phyloP scores from a whole-genome alignment of 2,797 vertebrate genomes.

The Neosilurus mollespiculum region DNA sequence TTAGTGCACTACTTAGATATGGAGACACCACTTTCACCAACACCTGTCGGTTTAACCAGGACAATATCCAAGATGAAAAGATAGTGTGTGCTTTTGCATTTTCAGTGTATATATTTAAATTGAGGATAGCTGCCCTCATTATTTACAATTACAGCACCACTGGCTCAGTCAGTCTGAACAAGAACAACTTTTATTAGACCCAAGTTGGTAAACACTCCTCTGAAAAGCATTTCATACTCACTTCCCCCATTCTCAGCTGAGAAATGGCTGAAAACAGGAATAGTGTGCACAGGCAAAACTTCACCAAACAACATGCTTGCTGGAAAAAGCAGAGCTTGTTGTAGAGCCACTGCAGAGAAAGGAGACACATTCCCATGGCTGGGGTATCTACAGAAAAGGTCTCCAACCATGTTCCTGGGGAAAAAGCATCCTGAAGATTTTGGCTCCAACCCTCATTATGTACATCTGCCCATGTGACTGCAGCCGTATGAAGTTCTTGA shows the following conservation, averaged over 20 bases:
- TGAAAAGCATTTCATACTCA: background rate
- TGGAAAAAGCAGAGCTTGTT: too few relatives aligned
- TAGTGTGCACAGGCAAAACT: background rate
- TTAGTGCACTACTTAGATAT: background rate
- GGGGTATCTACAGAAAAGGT: too few relatives aligned
- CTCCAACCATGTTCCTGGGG: too few relatives aligned
- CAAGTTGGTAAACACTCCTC: background rate
- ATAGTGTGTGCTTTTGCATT: background rate
- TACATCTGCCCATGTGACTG: too few relatives aligned
- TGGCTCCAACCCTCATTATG: too few relatives aligned
- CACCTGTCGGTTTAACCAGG: too few relatives aligned
- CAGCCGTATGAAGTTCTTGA: too few relatives aligned
- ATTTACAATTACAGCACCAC: background rate
- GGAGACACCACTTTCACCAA: background rate
- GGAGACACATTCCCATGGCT: background rate
- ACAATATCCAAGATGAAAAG: background rate
- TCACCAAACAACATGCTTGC: background rate
- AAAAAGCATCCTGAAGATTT: too few relatives aligned
- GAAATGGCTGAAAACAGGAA: background rate
- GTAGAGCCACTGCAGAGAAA: background rate
- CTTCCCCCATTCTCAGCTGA: background rate
- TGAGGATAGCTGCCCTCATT: background rate
- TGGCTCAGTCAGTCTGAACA: background rate
- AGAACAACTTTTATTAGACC: background rate
- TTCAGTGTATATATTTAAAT: background rate